phyloP scores from a whole-genome alignment of 1,140 invertebrate species.

The Lasioglossum baleicum region DNA sequence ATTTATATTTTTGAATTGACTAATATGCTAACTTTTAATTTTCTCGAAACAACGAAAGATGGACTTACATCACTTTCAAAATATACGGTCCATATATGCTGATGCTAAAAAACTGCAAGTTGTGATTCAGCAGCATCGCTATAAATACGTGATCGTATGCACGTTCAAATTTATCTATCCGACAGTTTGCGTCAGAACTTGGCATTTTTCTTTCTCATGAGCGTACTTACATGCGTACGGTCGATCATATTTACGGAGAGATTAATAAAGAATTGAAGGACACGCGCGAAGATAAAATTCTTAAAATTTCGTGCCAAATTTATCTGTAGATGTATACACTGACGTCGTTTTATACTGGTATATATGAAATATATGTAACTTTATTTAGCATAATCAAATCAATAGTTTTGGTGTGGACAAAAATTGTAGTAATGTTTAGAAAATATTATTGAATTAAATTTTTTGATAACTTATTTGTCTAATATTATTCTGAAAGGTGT shows the following conservation, averaged over 20 bases:
- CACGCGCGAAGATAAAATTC: neutral
- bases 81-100: too few relatives aligned
- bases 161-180: conserved; percentile 13
- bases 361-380: neutral
- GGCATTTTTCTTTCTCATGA: neutral
- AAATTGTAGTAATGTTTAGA: too few relatives aligned
- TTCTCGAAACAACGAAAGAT: too few relatives aligned
- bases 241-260: too few relatives aligned
- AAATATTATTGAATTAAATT: neutral
- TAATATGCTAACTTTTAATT: too few relatives aligned
- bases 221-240: neutral
- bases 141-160: conserved; percentile 20
- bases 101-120: neutral
- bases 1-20: too few relatives aligned
- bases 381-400: too few relatives aligned
- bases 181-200: neutral
- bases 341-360: neutral
- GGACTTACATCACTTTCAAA: too few relatives aligned
- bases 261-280: neutral
- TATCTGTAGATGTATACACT: neutral
- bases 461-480: neutral
- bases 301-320: neutral
- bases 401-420: too few relatives aligned
- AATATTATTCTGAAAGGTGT: neutral
- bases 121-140: neutral